These are phyloP conservation scores for Lacerta bilineata DNA, from an alignment of 2,797 vertebrate genomes.

Conservation along the genomic window DNA sequence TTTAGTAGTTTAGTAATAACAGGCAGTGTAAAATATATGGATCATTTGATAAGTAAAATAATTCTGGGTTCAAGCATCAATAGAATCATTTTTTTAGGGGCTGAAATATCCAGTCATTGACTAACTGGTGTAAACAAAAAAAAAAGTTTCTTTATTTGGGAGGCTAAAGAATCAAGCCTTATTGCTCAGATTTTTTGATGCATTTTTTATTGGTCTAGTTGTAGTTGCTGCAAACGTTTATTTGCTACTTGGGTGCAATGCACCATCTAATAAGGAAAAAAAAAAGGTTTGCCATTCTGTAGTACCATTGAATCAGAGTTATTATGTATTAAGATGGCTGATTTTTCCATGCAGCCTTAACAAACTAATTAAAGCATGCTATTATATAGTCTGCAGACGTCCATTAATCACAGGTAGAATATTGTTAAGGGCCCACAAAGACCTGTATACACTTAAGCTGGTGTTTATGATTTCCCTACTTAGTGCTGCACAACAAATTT, in stretches of 20 bases:
- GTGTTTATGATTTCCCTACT: constrained; percentile 60
- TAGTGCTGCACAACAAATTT: constrained; percentile 50
- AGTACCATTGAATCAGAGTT: constrained; percentile 51
- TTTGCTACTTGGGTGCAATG: constrained; percentile 54
- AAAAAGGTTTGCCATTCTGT: constrained; percentile 38
- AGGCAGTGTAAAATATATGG: too few relatives aligned
- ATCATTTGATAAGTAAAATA: not conserved
- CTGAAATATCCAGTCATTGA: constrained; percentile 24
- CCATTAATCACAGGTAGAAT: constrained; percentile 57
- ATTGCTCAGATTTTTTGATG: not conserved
- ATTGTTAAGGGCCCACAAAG: constrained; percentile 59
- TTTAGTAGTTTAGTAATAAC: not conserved
- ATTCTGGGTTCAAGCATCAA: not conserved
- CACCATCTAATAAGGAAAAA: constrained; percentile 50
- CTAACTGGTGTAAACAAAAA: constrained; percentile 10
- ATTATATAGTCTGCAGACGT: constrained; percentile 60
- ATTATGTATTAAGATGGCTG: constrained; percentile 50
- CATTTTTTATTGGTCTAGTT: constrained; percentile 50
- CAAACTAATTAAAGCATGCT: constrained; percentile 63
- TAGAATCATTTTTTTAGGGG: not conserved
- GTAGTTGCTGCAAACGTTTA: constrained; percentile 42
- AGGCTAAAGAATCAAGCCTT: constrained; percentile 14
- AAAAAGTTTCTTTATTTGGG: constrained; percentile 1
- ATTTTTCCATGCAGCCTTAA: constrained; percentile 44
- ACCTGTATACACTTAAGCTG: constrained; percentile 35